Evolutionary conservation across 1,140 invertebrate genomes (phyloP), one percentile per base, ranked within the genome.

Genomic region (Papilio polytes): DNA sequence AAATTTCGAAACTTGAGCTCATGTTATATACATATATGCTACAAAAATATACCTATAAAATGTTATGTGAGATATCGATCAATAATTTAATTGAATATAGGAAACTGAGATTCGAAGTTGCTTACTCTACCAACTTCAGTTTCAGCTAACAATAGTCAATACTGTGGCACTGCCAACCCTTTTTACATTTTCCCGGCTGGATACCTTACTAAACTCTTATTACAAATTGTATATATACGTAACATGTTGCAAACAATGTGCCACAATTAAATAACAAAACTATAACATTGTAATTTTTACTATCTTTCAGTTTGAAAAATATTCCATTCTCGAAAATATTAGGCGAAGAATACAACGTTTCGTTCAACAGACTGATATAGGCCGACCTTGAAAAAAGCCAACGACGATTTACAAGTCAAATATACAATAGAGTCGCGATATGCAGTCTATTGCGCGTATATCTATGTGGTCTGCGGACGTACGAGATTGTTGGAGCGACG

Each of bases 1-100:
- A 74, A 80, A 63, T 51, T 81, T 81, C 26, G 78, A 83, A 81
- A 82, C 73, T 81, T 82, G 26, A 22, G 79, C 63, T 15, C 63
- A 12, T 26, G 48, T 83, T 77, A 81, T 78, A 77, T 51, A 41
- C 26, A 53, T 18, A 15, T 15, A 20, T 22, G 12, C 41, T 51
- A 77, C 73, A 31, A 12, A 63, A 66, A 66, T 66, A 66, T 26
- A 31, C 26, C 12, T 31, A 31, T 26, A 26, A 66, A 15, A 31
- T 70, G 4, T 63, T 26, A 26, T 18, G 13, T 18, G 12, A 70
- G 22, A 66, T 15, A 15, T 70, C 3, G 10, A 36, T 26, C 13
- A 70, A 31, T 36, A 13, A 26, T 15, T 15, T 7, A 36, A 70
- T 70, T 56, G 7, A 7, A 18, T 20, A 56, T 56, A 0, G 12